These are phyloP conservation scores for Sinocyclocheilus grahami DNA, from an alignment of 2,113 vertebrate genomes.

Conservation along the genomic window DNA sequence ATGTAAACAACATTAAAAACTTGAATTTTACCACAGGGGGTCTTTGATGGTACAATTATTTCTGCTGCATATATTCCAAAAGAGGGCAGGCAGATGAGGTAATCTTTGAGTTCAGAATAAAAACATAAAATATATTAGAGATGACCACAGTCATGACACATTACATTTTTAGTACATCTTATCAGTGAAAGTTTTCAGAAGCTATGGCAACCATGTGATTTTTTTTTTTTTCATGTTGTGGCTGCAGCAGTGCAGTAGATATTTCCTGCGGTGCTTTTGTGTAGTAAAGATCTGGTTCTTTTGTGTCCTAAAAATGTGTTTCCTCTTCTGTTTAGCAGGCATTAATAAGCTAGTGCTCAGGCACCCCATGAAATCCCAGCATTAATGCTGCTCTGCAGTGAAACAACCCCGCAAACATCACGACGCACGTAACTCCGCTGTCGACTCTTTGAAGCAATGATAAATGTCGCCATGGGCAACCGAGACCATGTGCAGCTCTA, in stretches of 20 bases:
- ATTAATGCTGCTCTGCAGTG: conserved; percentile 5
- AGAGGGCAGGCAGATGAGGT: background rate
- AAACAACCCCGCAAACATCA: background rate
- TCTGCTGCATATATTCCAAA: background rate
- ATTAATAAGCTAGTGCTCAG: background rate
- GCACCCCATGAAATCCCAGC: background rate
- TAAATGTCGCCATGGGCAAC: conserved; percentile 45
- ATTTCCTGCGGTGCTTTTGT: background rate
- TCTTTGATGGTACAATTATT: background rate
- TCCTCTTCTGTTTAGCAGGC: background rate
- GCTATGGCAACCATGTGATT: background rate
- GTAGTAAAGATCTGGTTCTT: background rate
- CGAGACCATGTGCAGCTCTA: background rate
- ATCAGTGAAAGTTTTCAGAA: background rate
- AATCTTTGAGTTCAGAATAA: background rate
- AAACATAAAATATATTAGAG: background rate
- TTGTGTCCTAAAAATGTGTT: background rate
- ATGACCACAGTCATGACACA: background rate
- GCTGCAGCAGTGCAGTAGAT: background rate
- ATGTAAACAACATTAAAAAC: background rate
- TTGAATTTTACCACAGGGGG: background rate
- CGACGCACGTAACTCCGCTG: background rate
- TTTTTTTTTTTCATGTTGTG: background rate
- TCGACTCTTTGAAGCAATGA: background rate
- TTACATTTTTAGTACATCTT: background rate